Percentiles rank a stretch among this genome's conserved stretches.
Evolutionary conservation across 1,140 invertebrate genomes (phyloP).

Genomic region (Heliconius nattereri): DNA sequence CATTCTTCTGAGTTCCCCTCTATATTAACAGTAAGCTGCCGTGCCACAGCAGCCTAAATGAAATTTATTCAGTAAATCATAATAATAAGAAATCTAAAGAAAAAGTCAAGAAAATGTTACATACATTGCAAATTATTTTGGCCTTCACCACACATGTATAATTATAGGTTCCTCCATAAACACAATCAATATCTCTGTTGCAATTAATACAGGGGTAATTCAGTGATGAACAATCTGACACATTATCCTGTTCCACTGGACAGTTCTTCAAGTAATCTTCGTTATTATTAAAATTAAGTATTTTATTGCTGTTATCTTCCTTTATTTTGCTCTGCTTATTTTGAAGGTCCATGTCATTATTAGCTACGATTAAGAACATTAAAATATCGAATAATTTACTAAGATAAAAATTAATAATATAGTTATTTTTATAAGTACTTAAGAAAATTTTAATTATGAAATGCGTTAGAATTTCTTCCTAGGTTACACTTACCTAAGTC

Average conservation of each 20-base stretch:
- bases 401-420: no score
- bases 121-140: slow-evolving; percentile 81
- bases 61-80: no score
- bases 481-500: slow-evolving; percentile 64
- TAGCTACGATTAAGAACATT: slow-evolving; percentile 51
- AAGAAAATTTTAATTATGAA: neutral
- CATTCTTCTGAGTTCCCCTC: no score
- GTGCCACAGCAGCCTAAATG: no score
- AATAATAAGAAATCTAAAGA: no score
- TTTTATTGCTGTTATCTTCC: slow-evolving; percentile 60
- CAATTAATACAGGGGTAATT: slow-evolving; percentile 82
- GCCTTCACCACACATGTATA: slow-evolving; percentile 80
- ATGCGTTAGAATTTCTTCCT: neutral
- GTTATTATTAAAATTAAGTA: slow-evolving; percentile 63
- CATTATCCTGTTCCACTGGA: slow-evolving; percentile 55
- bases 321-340: slow-evolving; percentile 69
- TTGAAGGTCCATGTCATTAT: slow-evolving; percentile 72
- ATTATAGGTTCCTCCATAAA: slow-evolving; percentile 81
- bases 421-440: no score
- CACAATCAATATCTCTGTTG: slow-evolving; percentile 80
- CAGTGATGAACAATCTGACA: slow-evolving; percentile 77
- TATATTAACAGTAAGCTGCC: no score
- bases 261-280: slow-evolving; percentile 74
- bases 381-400: neutral
- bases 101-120: no score